Conservation (phyloP, 2,113 vertebrate species). For the Apteryx owenii region DNA sequence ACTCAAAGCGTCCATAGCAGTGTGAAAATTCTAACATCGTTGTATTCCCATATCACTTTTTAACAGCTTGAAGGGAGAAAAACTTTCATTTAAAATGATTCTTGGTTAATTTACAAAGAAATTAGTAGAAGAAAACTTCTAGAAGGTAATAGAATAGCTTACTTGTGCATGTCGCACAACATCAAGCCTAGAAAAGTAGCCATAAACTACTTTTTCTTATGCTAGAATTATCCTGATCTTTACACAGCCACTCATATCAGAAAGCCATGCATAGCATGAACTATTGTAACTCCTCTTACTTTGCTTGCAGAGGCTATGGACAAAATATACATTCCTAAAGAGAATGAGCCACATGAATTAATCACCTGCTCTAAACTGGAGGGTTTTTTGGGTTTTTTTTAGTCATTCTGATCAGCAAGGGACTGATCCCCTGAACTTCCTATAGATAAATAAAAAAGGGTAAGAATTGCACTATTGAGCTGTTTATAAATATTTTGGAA, state of each 20-base stretch:
- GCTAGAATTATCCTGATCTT: not conserved
- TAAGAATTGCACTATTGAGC: not conserved
- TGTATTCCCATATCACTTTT: constrained; percentile 53
- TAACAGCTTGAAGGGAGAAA: constrained; percentile 54
- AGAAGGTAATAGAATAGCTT: constrained; percentile 52
- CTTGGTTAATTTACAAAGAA: constrained; percentile 75
- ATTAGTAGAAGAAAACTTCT: constrained; percentile 64
- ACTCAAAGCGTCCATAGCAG: constrained; percentile 10
- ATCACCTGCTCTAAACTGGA: not conserved
- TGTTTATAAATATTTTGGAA: constrained; percentile 16
- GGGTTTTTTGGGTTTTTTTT: not conserved
- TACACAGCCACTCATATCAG: not conserved
- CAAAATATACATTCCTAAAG: not conserved
- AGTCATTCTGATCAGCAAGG: not conserved
- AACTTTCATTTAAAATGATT: constrained; percentile 69
- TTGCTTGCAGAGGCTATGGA: not conserved
- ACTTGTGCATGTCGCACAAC: constrained; percentile 40
- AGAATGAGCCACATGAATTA: not conserved
- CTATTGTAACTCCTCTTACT: not conserved
- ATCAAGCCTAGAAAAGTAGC: constrained; percentile 50
- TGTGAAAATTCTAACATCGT: constrained; percentile 54
- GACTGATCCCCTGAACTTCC: not conserved
- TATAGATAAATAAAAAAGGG: not conserved
- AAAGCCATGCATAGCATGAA: not conserved
- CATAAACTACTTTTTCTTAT: not conserved